A percentile compares a stretch with the other conserved stretches of the same genome.
Conservation (phyloP, 2,113 vertebrate genomes). For the Sula dactylatra region DNA sequence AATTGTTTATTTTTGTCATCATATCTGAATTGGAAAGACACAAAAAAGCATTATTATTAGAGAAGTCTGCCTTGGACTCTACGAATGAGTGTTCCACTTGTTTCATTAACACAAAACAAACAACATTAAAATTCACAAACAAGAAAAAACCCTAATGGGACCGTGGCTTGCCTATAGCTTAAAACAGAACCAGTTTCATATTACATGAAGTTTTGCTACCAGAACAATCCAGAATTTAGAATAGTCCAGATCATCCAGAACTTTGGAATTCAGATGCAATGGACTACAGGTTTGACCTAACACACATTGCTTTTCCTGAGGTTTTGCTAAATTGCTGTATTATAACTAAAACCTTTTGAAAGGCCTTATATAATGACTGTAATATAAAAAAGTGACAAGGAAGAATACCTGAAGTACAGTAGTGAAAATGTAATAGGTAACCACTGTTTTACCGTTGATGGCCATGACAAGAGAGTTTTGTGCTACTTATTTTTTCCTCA, state of each 20-base stretch:
- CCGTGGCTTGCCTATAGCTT: neutral
- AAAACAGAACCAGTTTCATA: neutral
- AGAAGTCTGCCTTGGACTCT: neutral
- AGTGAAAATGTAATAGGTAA: neutral
- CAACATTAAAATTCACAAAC: neutral
- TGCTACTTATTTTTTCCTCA: neutral
- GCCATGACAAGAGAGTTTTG: neutral
- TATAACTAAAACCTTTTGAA: neutral
- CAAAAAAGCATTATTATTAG: neutral
- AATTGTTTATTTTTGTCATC: constrained; percentile 90
- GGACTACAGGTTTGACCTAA: neutral
- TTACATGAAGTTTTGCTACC: neutral
- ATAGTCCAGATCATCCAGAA: neutral
- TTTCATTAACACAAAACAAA: neutral
- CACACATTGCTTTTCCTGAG: neutral
- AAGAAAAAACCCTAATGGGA: neutral
- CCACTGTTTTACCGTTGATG: neutral
- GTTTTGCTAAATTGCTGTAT: neutral
- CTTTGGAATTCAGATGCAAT: neutral
- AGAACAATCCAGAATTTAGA: neutral
- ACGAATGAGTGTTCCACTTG: neutral
- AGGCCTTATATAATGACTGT: neutral
- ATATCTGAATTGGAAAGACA: constrained; percentile 73
- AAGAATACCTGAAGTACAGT: neutral
- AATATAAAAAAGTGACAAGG: neutral